Evolutionary conservation across 2,888 invertebrate genomes (phyloP), one percentile per base, ranked within the genome.

Genomic region (Bhutanitis thaidina): DNA sequence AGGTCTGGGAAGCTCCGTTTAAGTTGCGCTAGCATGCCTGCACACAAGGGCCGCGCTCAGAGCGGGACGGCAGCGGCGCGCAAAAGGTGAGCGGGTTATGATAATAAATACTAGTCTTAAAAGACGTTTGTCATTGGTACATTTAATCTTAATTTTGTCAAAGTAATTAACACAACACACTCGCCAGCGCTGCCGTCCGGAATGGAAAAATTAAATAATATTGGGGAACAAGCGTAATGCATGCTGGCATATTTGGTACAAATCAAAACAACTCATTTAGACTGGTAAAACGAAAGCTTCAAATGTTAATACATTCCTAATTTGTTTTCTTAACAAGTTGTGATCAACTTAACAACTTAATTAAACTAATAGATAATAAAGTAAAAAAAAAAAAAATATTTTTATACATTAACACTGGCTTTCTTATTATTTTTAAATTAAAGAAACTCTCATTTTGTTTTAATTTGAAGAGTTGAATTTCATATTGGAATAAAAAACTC

Each of bases 1-100:
- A 95, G 93, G 90, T 95, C 95, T 82, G 95, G 95, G 91, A 95
- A 93, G 92, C 95, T 95, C 92, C 95, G 92, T 93, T 95, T 95
- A 91, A 95, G 93, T 91, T 95, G 94, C 91, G 94, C 93, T 92
- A 95, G 93, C 94, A 95, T 94, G 93, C 95, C 95, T 95, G 93
- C 92, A 93, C 87, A 89, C 89, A 88, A 88, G 87, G 87, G 88
- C 86, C 81, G 87, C 88, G 87, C 88, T 88, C 85, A 87, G 87
- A 85, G 86, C 85, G 89, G 69, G 64, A 69, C 66, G 70, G 67
- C 67, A 71, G 66, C 60, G 56, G 58, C 57, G 50, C 39, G 15
- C 36, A 39, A 52, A 54, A 53, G 13, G 57, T 53, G 52, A 38
- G 53, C 43, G 46, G 48, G 57, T 54, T 54, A 58, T 53, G 55